A percentile compares a stretch with the other conserved stretches of the same genome.
Conservation (phyloP, 2,888 invertebrate genomes). For the Eudemis profundana region DNA sequence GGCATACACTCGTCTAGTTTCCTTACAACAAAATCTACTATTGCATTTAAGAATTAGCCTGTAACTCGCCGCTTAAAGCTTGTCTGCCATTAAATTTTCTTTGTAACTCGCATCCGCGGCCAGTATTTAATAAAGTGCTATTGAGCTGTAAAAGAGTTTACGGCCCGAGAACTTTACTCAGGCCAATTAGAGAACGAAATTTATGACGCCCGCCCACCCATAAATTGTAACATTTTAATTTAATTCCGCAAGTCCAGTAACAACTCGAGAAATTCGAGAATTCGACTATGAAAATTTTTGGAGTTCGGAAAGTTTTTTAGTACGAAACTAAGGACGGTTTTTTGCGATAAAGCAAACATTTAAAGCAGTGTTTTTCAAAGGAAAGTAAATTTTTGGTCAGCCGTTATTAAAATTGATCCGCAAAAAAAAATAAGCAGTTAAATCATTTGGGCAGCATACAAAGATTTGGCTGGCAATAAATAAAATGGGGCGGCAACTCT, state of each 20-base stretch:
- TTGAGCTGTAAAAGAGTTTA: conserved; percentile 80
- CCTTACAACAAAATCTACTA: too few species aligned
- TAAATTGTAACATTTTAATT: conserved; percentile 83
- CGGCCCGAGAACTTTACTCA: conserved; percentile 63
- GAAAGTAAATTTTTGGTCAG: too few species aligned
- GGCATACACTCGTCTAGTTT: too few species aligned
- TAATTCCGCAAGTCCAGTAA: conserved; percentile 68
- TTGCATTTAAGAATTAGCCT: too few species aligned
- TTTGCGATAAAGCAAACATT: neutral
- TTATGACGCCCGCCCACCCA: conserved; percentile 71
- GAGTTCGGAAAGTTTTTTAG: conserved; percentile 32
- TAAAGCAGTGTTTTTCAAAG: neutral
- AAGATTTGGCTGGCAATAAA: too few species aligned
- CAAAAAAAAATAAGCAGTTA: too few species aligned
- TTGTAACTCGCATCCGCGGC: conserved; percentile 50
- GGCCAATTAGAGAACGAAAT: conserved; percentile 80
- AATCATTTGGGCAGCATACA: too few species aligned
- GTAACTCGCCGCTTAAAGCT: neutral
- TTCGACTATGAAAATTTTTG: conserved; percentile 42
- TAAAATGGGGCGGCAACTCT: too few species aligned
- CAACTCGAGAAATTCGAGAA: conserved; percentile 54
- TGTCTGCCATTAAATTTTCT: conserved; percentile 41
- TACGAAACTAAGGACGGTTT: conserved; percentile 16
- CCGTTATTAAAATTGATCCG: too few species aligned
- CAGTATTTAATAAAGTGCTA: conserved; percentile 71